Conservation (phyloP, 2,113 vertebrate species). For the Tupaia chinensis region DNA sequence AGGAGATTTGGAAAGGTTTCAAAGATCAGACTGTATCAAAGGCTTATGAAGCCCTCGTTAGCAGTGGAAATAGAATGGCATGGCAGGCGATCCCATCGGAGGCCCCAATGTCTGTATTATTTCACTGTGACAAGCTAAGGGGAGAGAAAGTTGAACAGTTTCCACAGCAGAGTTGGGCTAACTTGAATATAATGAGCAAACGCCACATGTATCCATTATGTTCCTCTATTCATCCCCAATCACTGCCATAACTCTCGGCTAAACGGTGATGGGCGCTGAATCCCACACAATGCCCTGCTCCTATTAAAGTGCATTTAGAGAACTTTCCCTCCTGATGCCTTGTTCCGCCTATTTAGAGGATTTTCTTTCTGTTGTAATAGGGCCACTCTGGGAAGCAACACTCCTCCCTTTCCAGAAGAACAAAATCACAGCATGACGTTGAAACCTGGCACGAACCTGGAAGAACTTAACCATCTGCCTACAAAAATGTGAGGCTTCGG, state of each 20-base stretch:
- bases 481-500: slow-evolving; percentile 71
- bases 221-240: slow-evolving; percentile 88
- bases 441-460: slow-evolving; percentile 90
- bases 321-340: slow-evolving; percentile 90
- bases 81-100: slow-evolving; percentile 92
- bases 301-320: slow-evolving; percentile 96
- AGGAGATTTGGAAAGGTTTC: slow-evolving; percentile 96
- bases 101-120: slow-evolving; percentile 93
- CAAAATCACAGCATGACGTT: slow-evolving; percentile 92
- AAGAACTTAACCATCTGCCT: slow-evolving; percentile 95
- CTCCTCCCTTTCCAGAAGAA: slow-evolving; percentile 91
- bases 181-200: slow-evolving; percentile 96
- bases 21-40: slow-evolving; percentile 98
- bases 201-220: slow-evolving; percentile 94
- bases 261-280: slow-evolving; percentile 94
- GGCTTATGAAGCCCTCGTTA: slow-evolving; percentile 98
- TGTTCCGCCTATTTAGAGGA: slow-evolving; percentile 95
- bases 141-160: slow-evolving; percentile 93
- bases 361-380: slow-evolving; percentile 93
- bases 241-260: slow-evolving; percentile 93
- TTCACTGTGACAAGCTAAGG: slow-evolving; percentile 91
- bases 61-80: slow-evolving; percentile 93
- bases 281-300: slow-evolving; percentile 91
- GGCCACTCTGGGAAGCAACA: slow-evolving; percentile 91
- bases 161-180: slow-evolving; percentile 91